Evolutionary conservation across 2,888 invertebrate species (phyloP).

Genomic region (Drosophila infuscata): DNA sequence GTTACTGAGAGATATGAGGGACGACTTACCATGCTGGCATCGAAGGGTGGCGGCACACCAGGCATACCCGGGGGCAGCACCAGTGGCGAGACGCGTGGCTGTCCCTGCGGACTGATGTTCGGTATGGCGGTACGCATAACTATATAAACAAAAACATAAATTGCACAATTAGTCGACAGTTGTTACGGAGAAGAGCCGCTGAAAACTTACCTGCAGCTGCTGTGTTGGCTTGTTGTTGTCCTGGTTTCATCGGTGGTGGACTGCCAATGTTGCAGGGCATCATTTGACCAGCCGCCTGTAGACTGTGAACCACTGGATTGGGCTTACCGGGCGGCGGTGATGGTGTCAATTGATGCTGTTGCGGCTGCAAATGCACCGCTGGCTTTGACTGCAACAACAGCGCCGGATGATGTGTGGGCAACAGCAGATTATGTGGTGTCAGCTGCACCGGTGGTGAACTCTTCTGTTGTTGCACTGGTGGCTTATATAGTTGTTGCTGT

Average conservation of each 20-base stretch:
- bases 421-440: slow-evolving; percentile 76
- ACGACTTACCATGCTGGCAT: slow-evolving; percentile 89
- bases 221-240: slow-evolving; percentile 69
- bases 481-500: slow-evolving; percentile 75
- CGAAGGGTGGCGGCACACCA: slow-evolving; percentile 87
- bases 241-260: slow-evolving; percentile 85
- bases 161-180: background rate
- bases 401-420: slow-evolving; percentile 73
- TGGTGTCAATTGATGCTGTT: slow-evolving; percentile 76
- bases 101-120: slow-evolving; percentile 87
- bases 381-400: slow-evolving; percentile 77
- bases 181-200: no score
- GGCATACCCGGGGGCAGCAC: slow-evolving; percentile 87
- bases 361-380: slow-evolving; percentile 79
- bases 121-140: slow-evolving; percentile 87
- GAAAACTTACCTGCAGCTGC: slow-evolving; percentile 84
- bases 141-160: slow-evolving; percentile 16
- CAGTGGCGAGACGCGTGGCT: slow-evolving; percentile 86
- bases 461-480: slow-evolving; percentile 73
- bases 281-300: slow-evolving; percentile 83
- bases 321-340: slow-evolving; percentile 82
- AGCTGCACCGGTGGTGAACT: slow-evolving; percentile 62
- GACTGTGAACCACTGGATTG: slow-evolving; percentile 80
- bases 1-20: background rate
- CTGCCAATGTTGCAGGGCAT: slow-evolving; percentile 86